phyloP scores from a whole-genome alignment of 2,797 vertebrate species.

The Petrocephalus sullivani region DNA sequence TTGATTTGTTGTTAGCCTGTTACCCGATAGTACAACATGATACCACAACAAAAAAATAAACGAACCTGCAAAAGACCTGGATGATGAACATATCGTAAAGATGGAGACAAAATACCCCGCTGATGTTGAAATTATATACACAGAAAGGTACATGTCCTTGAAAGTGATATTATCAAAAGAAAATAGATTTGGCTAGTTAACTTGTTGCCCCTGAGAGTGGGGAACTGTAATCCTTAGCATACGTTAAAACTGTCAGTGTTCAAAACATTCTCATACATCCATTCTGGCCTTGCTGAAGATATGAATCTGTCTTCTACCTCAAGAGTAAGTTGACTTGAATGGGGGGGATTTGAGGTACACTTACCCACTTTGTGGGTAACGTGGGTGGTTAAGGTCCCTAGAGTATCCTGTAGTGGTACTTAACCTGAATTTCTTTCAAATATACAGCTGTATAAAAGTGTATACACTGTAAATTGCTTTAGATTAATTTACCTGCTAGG shows the following conservation, averaged over 20 bases:
- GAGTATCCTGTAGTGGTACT: not conserved
- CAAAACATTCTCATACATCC: not conserved
- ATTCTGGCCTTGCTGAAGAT: not conserved
- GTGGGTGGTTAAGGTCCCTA: not conserved
- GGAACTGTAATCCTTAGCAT: not conserved
- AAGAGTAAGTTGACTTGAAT: not conserved
- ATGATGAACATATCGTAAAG: not conserved
- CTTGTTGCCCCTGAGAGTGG: not conserved
- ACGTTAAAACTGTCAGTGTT: not conserved
- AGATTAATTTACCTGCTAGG: not conserved
- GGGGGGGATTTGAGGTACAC: not conserved
- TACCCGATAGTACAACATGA: not conserved
- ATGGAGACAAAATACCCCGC: not conserved
- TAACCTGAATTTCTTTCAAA: not conserved
- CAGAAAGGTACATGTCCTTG: not conserved
- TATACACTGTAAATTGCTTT: not conserved
- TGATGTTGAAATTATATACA: not conserved
- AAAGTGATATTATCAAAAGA: not conserved
- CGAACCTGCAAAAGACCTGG: not conserved
- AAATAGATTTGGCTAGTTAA: not conserved
- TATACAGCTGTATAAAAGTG: not conserved
- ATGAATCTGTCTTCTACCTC: not conserved
- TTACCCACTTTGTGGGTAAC: not conserved
- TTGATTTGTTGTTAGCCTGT: conserved; percentile 1
- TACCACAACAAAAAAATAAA: not conserved